phyloP scores from a whole-genome alignment of 2,888 invertebrate species.

The Epinotia ramella region DNA sequence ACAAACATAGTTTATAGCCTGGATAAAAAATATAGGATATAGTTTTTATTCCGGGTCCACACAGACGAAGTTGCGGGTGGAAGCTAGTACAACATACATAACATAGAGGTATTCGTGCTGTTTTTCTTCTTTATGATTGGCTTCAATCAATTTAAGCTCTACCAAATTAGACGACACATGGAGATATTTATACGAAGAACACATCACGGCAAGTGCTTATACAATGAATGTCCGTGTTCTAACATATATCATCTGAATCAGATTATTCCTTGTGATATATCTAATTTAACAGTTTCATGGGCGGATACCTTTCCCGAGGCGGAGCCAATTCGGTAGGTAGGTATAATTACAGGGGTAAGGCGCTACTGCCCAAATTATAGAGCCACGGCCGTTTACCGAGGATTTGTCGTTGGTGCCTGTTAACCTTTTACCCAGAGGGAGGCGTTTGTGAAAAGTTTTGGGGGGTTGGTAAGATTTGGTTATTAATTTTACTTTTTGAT shows the following conservation, averaged over 20 bases:
- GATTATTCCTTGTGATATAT: not conserved
- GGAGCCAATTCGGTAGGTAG: conserved; percentile 42
- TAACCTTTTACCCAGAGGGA: not conserved
- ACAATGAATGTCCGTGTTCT: not conserved
- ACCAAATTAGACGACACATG: too few species aligned
- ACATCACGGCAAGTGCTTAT: too few species aligned
- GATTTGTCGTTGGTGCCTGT: not conserved
- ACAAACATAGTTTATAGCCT: too few species aligned
- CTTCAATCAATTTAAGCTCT: too few species aligned
- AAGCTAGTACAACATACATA: too few species aligned
- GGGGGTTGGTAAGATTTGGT: not conserved
- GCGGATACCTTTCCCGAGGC: conserved; percentile 28
- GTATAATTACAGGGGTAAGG: conserved; percentile 37
- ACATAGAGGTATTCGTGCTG: too few species aligned
- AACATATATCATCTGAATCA: not conserved
- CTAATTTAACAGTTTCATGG: conserved; percentile 18
- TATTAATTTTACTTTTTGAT: too few species aligned
- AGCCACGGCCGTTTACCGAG: not conserved
- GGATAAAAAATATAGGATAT: too few species aligned
- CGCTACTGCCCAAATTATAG: conserved; percentile 19
- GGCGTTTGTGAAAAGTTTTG: not conserved
- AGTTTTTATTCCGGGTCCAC: too few species aligned
- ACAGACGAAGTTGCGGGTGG: too few species aligned
- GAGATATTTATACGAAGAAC: too few species aligned
- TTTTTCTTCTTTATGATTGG: too few species aligned